Evolutionary conservation across 53 echinoderm and acorn worm genomes (phyloP), one percentile per base, ranked within the genome.

Genomic region (Mesocentrotus franciscanus): DNA sequence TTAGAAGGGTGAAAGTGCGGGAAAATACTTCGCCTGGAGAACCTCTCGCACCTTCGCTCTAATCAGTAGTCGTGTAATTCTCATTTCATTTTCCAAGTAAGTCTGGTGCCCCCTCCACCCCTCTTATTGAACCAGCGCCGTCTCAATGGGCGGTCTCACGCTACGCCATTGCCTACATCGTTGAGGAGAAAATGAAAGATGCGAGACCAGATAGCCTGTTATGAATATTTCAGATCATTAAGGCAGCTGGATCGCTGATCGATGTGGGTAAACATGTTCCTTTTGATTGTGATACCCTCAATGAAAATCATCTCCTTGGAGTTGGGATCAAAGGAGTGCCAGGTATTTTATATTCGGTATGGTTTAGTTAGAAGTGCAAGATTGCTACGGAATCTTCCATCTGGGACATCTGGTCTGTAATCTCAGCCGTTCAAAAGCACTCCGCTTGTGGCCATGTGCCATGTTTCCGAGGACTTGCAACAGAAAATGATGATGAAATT

Each of bases 351-450:
- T 12, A 74, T 27, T 29, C 29, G 10, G 32, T 32, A 74, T 30
- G 74, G 74, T 30, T 74, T 1, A 30, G 29, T 8, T 29, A 1
- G 74, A 42, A 81, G 81, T 36, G 81, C 10, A 42, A 39, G 15
- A 74, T 8, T 81, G 81, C 22, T 42, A 39, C 81, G 18, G 36
- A 39, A 39, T 18, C 39, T 42, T 42, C 81, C 81, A 81, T 81
- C 81, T 81, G 81, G 81, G 22, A 33, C 81, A 81, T 81, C 81
- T 81, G 81, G 81, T 81, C 11, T 29, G 36, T 42, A 36, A 81
- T 81, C 81, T 42, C 81, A 81, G 18, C 16, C 36, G 42, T 39
- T 79, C 35, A 79, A 79, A 79, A 79, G 81, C 81, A 79, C 35
- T 79, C 39, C 81, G 30, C 74, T 74, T 10, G 11, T 79, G 39